A percentile compares a stretch with the other conserved stretches of the same genome.
Conservation (phyloP, 2,888 invertebrate species). For the Fragum fragum region DNA sequence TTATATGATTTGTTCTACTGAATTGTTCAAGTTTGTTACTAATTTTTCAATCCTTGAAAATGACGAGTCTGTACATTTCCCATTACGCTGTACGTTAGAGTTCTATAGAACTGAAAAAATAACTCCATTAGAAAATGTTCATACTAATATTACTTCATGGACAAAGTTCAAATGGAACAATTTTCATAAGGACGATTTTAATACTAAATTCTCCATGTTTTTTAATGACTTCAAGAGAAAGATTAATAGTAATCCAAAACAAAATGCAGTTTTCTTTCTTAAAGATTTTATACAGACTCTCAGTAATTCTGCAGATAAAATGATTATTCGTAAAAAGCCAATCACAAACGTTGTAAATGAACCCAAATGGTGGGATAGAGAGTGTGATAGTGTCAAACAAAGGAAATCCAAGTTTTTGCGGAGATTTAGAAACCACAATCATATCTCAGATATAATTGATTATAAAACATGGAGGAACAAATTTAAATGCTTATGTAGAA, state of each 20-base stretch:
- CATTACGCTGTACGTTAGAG: constrained; percentile 12
- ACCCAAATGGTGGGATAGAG: constrained; percentile 15
- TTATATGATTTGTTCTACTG: constrained; percentile 1
- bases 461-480: constrained; percentile 3
- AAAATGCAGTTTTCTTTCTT: neutral
- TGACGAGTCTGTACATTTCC: constrained; percentile 7
- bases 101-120: neutral
- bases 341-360: neutral
- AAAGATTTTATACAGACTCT: neutral
- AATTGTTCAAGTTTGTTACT: neutral
- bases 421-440: neutral
- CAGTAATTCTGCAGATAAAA: neutral
- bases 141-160: neutral
- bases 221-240: neutral
- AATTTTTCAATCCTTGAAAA: neutral
- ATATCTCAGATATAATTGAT: neutral
- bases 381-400: neutral
- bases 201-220: neutral
- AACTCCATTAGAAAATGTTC: neutral
- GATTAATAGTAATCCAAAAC: neutral
- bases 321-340: neutral
- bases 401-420: neutral
- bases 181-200: neutral
- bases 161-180: neutral
- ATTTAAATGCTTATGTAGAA: neutral